Percentiles rank a stretch among this genome's conserved stretches.
Conservation (phyloP, 2,888 invertebrate species). For the Lochmaea capreae region DNA sequence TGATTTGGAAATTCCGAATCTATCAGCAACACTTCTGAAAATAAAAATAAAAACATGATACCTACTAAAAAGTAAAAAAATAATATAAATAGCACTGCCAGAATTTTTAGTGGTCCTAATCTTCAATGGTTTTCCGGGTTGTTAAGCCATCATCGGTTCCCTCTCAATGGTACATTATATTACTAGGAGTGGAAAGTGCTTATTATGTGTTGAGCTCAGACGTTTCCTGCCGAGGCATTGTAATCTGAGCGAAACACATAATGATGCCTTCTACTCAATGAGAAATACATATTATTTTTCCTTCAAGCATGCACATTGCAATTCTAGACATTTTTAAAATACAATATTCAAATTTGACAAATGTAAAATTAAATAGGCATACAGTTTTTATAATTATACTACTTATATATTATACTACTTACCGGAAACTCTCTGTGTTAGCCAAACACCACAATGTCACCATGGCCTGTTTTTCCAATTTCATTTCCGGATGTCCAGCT, state of each 20-base stretch:
- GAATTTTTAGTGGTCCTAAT: neutral
- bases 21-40: neutral
- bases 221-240: too few relatives aligned
- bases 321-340: too few relatives aligned
- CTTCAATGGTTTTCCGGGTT: neutral
- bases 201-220: too few relatives aligned
- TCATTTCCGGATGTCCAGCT: neutral
- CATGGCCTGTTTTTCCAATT: neutral
- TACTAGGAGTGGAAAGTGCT: too few relatives aligned
- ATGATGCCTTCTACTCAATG: too few relatives aligned
- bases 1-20: neutral
- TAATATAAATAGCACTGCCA: too few relatives aligned
- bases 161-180: too few relatives aligned
- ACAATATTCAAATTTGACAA: too few relatives aligned
- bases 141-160: neutral
- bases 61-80: neutral
- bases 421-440: neutral
- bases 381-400: neutral
- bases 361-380: too few relatives aligned
- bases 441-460: constrained; percentile 7
- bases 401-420: too few relatives aligned
- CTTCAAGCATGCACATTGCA: too few relatives aligned
- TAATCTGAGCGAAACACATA: too few relatives aligned
- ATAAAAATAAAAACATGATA: neutral
- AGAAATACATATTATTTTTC: neutral